Evolutionary conservation across 2,888 invertebrate species (phyloP).

Genomic region (Phanerotoma sp.): DNA sequence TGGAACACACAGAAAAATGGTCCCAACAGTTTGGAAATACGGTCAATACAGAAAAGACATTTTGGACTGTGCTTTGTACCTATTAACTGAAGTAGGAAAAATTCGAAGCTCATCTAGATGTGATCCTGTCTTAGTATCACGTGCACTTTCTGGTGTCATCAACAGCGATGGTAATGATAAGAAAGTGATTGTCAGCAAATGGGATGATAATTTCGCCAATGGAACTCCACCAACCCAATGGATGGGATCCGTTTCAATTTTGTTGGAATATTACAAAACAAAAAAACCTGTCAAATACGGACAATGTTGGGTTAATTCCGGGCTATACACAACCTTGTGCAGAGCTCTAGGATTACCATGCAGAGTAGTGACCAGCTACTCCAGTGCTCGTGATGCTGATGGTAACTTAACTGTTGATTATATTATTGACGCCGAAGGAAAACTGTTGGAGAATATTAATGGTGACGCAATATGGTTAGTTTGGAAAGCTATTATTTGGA

Average conservation of each 20-base stretch:
- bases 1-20: conserved; percentile 80
- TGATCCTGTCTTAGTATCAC: conserved; percentile 74
- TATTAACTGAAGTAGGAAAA: conserved; percentile 73
- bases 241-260: conserved; percentile 78
- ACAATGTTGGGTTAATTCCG: conserved; percentile 88
- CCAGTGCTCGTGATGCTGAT: conserved; percentile 85
- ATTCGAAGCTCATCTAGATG: conserved; percentile 66
- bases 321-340: conserved; percentile 78
- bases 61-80: conserved; percentile 75
- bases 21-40: conserved; percentile 88
- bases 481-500: too few relatives aligned
- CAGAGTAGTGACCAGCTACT: conserved; percentile 78
- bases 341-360: conserved; percentile 79
- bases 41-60: conserved; percentile 86
- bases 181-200: conserved; percentile 42
- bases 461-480: conserved; percentile 81
- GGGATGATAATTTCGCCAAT: conserved; percentile 74
- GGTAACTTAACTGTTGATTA: conserved; percentile 72
- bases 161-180: conserved; percentile 81
- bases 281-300: conserved; percentile 72
- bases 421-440: conserved; percentile 37
- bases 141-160: conserved; percentile 85
- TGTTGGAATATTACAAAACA: conserved; percentile 69
- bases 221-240: conserved; percentile 77
- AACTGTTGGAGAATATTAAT: conserved; percentile 64